Evolutionary conservation across 1,140 invertebrate genomes (phyloP).

Genomic region (Panagrolaimus sp.): DNA sequence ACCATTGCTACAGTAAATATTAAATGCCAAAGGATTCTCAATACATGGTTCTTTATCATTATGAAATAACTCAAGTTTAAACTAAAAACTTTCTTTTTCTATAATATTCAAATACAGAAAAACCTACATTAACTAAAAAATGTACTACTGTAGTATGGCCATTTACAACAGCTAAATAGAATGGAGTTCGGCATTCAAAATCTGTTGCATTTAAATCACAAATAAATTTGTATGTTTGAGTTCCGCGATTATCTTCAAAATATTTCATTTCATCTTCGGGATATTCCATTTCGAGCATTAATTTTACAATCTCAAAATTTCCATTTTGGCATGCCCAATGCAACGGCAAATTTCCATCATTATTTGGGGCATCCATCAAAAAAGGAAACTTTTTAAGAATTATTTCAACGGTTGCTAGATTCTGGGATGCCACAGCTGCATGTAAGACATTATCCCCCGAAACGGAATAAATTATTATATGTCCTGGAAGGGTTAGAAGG

Average conservation of each 20-base stretch:
- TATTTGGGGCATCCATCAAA: conserved; percentile 71
- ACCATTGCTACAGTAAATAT: conserved; percentile 32
- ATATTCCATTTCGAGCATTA: not conserved
- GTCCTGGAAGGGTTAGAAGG: conserved; percentile 74
- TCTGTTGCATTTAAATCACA: conserved; percentile 85
- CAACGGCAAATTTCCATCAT: conserved; percentile 83
- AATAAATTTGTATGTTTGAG: conserved; percentile 65
- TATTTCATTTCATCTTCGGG: conserved; percentile 5
- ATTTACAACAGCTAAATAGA: conserved; percentile 79
- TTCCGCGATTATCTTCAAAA: conserved; percentile 16
- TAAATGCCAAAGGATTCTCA: conserved; percentile 43
- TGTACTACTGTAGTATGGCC: conserved; percentile 77
- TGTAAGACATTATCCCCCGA: conserved; percentile 87
- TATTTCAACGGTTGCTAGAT: conserved; percentile 70
- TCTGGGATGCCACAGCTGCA: conserved; percentile 70
- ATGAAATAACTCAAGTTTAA: conserved; percentile 36
- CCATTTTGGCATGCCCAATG: conserved; percentile 85
- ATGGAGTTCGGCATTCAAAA: conserved; percentile 77
- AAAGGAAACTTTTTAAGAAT: conserved; percentile 66
- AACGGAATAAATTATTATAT: conserved; percentile 77
- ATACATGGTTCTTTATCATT: conserved; percentile 49
- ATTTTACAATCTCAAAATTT: conserved; percentile 65
- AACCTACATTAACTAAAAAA: conserved; percentile 66
- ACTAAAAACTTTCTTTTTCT: not conserved
- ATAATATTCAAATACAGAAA: too few relatives aligned